These are phyloP conservation scores for Manis pentadactyla DNA, from an alignment of 2,797 vertebrate genomes.

Conservation along the genomic window DNA sequence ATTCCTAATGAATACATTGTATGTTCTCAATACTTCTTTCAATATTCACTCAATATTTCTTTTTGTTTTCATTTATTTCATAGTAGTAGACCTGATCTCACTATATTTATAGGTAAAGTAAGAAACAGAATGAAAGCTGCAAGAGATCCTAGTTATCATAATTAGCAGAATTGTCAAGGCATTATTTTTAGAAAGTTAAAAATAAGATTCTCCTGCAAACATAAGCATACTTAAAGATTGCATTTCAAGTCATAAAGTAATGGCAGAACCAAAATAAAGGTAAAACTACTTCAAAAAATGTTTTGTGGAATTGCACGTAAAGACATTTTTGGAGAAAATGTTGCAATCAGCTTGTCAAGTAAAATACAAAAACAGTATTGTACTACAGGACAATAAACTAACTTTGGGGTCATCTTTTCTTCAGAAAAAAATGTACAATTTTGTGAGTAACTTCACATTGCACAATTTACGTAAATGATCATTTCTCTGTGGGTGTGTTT, in stretches of 20 bases:
- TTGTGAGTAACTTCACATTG: neutral
- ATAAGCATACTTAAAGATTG: neutral
- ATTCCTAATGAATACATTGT: neutral
- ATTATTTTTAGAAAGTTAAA: slow-evolving; percentile 11
- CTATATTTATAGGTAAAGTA: neutral
- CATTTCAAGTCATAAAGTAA: neutral
- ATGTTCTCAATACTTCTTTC: neutral
- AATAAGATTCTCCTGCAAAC: neutral
- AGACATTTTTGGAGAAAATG: neutral
- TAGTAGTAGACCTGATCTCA: neutral
- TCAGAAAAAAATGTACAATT: neutral
- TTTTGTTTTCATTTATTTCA: neutral
- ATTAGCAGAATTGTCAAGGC: neutral
- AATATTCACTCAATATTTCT: neutral
- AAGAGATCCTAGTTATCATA: neutral
- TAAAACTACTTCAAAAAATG: neutral
- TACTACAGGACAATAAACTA: neutral
- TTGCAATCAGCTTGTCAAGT: neutral
- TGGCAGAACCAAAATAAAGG: neutral
- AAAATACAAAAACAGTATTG: neutral
- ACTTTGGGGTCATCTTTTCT: neutral
- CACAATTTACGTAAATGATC: neutral
- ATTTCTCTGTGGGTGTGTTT: neutral
- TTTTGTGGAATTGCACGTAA: neutral
- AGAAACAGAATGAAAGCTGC: neutral